Percentiles rank a stretch among this genome's conserved stretches.
Conservation (phyloP, 1,140 invertebrate genomes). For the Phthorimaea operculella region DNA sequence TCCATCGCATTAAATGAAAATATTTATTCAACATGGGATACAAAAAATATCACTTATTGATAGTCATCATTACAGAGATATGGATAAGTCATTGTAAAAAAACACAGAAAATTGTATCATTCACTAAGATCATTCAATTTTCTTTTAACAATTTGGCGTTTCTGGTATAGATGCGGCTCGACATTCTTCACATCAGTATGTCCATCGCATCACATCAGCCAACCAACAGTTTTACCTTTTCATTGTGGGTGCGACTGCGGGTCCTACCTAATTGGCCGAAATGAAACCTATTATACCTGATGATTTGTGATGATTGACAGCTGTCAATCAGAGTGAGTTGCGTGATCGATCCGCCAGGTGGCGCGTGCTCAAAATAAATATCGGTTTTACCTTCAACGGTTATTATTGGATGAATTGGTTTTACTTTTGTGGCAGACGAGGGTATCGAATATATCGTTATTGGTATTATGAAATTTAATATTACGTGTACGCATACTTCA, state of each 20-base stretch:
- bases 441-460: too few species aligned
- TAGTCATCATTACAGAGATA: too few species aligned
- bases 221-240: constrained; percentile 21
- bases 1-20: constrained; percentile 12
- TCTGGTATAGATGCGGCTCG: too few species aligned
- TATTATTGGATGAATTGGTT: background rate
- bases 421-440: background rate
- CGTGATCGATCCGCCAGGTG: constrained; percentile 34
- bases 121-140: too few species aligned
- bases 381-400: background rate
- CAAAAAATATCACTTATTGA: too few species aligned
- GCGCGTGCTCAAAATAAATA: constrained; percentile 22
- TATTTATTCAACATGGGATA: too few species aligned
- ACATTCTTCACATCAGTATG: constrained; percentile 3
- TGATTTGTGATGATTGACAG: constrained; percentile 52
- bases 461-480: too few species aligned
- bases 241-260: constrained; percentile 30
- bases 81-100: too few species aligned
- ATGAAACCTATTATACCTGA: constrained; percentile 41
- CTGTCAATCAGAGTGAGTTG: constrained; percentile 47
- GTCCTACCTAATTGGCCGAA: constrained; percentile 49
- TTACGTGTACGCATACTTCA: too few species aligned
- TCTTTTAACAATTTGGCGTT: too few species aligned
- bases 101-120: too few species aligned
- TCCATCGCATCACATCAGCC: constrained; percentile 15